Conservation (phyloP, 92 coral and sea anemone species). For the Umimayanthus chanpuru region DNA sequence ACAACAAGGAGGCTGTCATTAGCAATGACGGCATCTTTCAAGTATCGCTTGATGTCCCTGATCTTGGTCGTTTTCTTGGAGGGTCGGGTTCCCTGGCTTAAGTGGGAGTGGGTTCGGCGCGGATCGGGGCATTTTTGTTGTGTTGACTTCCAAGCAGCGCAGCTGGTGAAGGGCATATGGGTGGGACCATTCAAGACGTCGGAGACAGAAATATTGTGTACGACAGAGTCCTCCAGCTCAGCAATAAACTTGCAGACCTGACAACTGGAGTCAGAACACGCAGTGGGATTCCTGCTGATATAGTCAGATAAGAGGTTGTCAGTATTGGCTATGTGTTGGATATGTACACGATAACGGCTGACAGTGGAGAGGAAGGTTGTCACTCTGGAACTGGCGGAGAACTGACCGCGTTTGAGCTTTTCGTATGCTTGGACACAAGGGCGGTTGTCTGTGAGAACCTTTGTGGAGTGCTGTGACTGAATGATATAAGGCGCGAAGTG, state of each 20-base stretch:
- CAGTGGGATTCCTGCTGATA: conserved; percentile 36
- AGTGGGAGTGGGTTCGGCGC: neutral
- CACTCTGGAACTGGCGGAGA: no score
- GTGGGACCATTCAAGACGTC: neutral
- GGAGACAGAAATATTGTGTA: neutral
- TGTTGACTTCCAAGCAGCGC: neutral
- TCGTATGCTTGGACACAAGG: no score
- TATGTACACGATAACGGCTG: no score
- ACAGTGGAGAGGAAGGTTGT: no score
- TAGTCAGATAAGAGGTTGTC: conserved; percentile 19
- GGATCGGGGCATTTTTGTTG: neutral
- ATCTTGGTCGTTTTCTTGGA: no score
- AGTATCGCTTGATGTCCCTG: no score
- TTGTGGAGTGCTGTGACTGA: no score
- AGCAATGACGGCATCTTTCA: neutral
- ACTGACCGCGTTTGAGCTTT: no score
- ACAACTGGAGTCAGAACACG: conserved; percentile 19
- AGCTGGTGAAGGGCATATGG: conserved; percentile 17
- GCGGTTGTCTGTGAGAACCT: no score
- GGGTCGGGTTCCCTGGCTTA: no score
- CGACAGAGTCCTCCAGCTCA: conserved; percentile 6
- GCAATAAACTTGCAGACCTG: conserved; percentile 1
- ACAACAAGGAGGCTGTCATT: conserved; percentile 37
- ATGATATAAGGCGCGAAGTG: no score
- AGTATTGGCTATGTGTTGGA: no score